Conservation (phyloP, 1,140 invertebrate genomes). For the Drosophila pectinifera region DNA sequence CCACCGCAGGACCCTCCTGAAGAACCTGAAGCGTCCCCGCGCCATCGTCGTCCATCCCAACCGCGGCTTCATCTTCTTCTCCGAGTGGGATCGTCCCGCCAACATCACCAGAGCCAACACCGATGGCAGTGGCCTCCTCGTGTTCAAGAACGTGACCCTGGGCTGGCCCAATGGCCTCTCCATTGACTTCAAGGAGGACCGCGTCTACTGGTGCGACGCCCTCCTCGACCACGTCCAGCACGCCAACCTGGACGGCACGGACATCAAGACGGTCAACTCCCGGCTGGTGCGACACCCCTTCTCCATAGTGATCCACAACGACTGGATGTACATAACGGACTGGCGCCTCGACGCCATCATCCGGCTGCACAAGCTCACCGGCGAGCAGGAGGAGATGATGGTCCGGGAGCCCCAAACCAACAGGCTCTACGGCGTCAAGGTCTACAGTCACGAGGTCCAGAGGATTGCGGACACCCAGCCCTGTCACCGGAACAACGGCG, state of each 20-base stretch:
- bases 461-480: conserved; percentile 91
- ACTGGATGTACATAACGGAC: conserved; percentile 99
- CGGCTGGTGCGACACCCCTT: conserved; percentile 97
- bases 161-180: conserved; percentile 98
- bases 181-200: conserved; percentile 94
- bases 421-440: conserved; percentile 95
- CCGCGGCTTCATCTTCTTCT: conserved; percentile 96
- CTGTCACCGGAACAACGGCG: conserved; percentile 93
- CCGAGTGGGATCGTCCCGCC: conserved; percentile 97
- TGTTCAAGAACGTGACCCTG: conserved; percentile 96
- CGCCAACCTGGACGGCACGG: conserved; percentile 96
- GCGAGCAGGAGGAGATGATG: conserved; percentile 93
- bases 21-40: conserved; percentile 95
- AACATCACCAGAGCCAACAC: conserved; percentile 96
- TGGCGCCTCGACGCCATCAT: conserved; percentile 98
- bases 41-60: conserved; percentile 99
- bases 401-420: conserved; percentile 96
- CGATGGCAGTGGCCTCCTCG: conserved; percentile 93
- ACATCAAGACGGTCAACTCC: conserved; percentile 96
- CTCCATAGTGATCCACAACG: conserved; percentile 96
- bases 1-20: conserved; percentile 93
- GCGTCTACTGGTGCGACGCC: conserved; percentile 98
- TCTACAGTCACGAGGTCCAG: conserved; percentile 93
- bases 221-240: conserved; percentile 98
- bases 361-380: conserved; percentile 94